These are phyloP conservation scores for Coenonympha glycerion DNA, from an alignment of 2,888 invertebrate species.

Conservation along the genomic window DNA sequence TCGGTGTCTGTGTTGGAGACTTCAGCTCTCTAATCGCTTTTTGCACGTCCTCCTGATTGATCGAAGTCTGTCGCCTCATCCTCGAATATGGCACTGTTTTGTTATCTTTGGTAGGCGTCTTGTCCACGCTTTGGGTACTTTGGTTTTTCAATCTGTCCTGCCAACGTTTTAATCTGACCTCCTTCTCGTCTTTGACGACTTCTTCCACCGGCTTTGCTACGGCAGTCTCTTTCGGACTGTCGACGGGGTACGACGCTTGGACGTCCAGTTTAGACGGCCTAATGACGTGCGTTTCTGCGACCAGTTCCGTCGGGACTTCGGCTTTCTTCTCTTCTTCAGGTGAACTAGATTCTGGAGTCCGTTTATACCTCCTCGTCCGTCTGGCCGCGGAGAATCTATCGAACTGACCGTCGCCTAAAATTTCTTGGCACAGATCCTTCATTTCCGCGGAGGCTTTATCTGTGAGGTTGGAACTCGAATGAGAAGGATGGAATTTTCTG, in stretches of 20 bases:
- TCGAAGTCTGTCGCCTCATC: constrained; percentile 80
- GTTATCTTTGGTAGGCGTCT: constrained; percentile 63
- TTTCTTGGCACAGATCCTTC: constrained; percentile 69
- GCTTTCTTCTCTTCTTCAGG: constrained; percentile 75
- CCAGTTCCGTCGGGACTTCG: constrained; percentile 57
- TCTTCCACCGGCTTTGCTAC: constrained; percentile 56
- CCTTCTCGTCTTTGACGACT: constrained; percentile 71
- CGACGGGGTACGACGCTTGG: constrained; percentile 70
- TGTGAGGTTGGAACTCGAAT: constrained; percentile 36
- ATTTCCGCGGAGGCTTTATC: constrained; percentile 59
- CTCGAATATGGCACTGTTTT: constrained; percentile 64
- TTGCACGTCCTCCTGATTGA: constrained; percentile 82
- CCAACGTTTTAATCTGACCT: constrained; percentile 80
- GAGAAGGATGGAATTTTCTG: constrained; percentile 66
- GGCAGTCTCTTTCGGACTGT: constrained; percentile 41
- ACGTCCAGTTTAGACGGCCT: constrained; percentile 71
- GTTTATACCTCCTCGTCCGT: constrained; percentile 86
- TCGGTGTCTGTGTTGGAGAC: constrained; percentile 77
- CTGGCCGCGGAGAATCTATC: constrained; percentile 89
- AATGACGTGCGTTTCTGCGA: constrained; percentile 73
- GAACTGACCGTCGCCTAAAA: constrained; percentile 85
- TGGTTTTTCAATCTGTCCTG: constrained; percentile 80
- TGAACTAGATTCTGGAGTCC: constrained; percentile 76
- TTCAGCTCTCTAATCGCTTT: constrained; percentile 80
- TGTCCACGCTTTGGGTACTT: constrained; percentile 68